phyloP scores from a whole-genome alignment of 2,888 invertebrate genomes.

The Drosophila picticornis region DNA sequence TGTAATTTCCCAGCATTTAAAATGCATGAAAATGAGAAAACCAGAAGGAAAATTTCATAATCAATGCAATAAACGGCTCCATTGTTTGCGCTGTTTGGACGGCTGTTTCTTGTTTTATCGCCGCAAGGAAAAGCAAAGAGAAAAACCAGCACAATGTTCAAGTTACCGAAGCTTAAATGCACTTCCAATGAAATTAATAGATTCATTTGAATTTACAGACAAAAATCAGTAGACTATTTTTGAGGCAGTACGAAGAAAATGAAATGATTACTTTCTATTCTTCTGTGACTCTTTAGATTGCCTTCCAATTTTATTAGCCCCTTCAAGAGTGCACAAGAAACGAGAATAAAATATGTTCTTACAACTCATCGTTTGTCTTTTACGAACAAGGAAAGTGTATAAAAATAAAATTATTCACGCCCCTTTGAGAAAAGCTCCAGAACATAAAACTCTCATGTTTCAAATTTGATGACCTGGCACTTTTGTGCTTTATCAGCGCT shows the following conservation, averaged over 20 bases:
- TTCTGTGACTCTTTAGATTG: not conserved
- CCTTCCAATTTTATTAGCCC: not conserved
- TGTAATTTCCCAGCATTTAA: slow-evolving; percentile 66
- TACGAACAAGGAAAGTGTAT: slow-evolving; percentile 3
- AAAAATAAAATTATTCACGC: slow-evolving; percentile 15
- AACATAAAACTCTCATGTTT: slow-evolving; percentile 58
- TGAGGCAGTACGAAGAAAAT: not conserved
- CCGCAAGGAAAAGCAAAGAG: slow-evolving; percentile 16
- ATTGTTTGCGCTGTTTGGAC: slow-evolving; percentile 49
- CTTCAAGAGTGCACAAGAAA: not conserved
- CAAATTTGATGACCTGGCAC: slow-evolving; percentile 52
- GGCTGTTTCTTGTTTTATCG: slow-evolving; percentile 20
- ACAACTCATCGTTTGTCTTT: slow-evolving; percentile 30
- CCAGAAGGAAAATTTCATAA: slow-evolving; percentile 62
- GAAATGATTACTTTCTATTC: not conserved
- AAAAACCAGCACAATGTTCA: not conserved
- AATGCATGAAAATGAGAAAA: slow-evolving; percentile 50
- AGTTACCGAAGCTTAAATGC: slow-evolving; percentile 2
- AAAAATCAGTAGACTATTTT: not conserved
- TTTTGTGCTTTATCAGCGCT: slow-evolving; percentile 62
- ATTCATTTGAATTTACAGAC: not conserved
- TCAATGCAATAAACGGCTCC: slow-evolving; percentile 61
- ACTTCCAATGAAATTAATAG: not conserved
- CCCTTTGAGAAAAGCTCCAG: slow-evolving; percentile 16
- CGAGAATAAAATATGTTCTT: slow-evolving; percentile 29